Conservation (phyloP, 92 coral and sea anemone species). For the Montipora capitata region DNA sequence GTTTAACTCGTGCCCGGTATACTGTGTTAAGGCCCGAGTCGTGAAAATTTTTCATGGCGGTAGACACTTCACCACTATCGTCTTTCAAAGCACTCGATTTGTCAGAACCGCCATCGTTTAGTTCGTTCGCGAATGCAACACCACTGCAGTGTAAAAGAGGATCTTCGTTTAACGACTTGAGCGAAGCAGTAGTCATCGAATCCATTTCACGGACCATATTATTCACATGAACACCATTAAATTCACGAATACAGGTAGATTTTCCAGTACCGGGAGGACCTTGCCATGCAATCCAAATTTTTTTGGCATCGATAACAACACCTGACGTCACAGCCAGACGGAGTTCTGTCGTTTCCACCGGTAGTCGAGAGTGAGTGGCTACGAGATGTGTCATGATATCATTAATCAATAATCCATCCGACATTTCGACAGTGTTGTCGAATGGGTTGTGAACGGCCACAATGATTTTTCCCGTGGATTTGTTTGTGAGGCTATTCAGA, state of each 20-base stretch:
- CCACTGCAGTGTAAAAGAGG: constrained; percentile 12
- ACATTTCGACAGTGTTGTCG: background rate
- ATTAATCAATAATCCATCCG: constrained; percentile 4
- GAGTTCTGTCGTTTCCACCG: constrained; percentile 6
- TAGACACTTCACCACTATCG: constrained; percentile 17
- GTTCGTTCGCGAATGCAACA: constrained; percentile 15
- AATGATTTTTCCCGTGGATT: background rate
- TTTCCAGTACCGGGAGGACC: constrained; percentile 10
- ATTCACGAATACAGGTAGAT: background rate
- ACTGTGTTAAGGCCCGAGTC: constrained; percentile 5
- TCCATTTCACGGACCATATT: constrained; percentile 7
- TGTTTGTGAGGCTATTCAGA: background rate
- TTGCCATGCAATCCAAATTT: constrained; percentile 14
- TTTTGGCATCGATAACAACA: background rate
- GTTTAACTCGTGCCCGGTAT: background rate
- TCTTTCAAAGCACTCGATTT: constrained; percentile 7
- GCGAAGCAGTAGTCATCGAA: constrained; percentile 12
- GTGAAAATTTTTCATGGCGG: constrained; percentile 9
- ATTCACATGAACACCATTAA: background rate
- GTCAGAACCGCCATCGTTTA: constrained; percentile 13
- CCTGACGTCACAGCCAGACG: constrained; percentile 21
- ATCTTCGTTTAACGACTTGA: constrained; percentile 22
- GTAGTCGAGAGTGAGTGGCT: background rate
- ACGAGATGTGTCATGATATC: background rate
- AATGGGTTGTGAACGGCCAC: constrained; percentile 16